Evolutionary conservation across 2,797 vertebrate genomes (phyloP).

Genomic region (Alcedo quadribrachys): DNA sequence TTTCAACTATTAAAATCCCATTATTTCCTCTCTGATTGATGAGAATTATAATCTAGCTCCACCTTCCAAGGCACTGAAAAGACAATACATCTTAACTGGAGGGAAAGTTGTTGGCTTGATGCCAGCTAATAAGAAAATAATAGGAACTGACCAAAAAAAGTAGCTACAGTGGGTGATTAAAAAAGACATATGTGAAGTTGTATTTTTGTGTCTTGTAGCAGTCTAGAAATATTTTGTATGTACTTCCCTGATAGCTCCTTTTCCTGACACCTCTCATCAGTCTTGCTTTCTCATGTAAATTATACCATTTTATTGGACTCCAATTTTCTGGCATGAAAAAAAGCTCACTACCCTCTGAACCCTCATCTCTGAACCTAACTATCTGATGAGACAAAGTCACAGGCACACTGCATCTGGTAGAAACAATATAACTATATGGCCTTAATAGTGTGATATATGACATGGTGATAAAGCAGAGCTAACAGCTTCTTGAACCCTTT

Average conservation of each 20-base stretch:
- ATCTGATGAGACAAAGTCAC: not conserved
- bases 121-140: not conserved
- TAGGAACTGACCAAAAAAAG: not conserved
- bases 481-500: not conserved
- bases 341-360: not conserved
- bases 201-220: not conserved
- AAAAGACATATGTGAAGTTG: not conserved
- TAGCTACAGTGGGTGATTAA: not conserved
- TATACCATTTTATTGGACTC: not conserved
- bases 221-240: not conserved
- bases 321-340: not conserved
- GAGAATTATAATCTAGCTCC: not conserved
- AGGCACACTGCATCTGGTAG: fast-evolving
- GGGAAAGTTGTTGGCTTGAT: not conserved
- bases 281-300: not conserved
- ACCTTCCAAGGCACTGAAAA: not conserved
- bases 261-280: not conserved
- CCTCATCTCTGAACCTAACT: not conserved
- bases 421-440: not conserved
- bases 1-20: not conserved
- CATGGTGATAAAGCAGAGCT: not conserved
- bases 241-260: not conserved
- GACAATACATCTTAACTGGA: not conserved
- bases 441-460: not conserved
- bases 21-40: not conserved